Base-by-base conservation (phyloP, 1,140 invertebrate species). In the Papilio aristodemus region DNA sequence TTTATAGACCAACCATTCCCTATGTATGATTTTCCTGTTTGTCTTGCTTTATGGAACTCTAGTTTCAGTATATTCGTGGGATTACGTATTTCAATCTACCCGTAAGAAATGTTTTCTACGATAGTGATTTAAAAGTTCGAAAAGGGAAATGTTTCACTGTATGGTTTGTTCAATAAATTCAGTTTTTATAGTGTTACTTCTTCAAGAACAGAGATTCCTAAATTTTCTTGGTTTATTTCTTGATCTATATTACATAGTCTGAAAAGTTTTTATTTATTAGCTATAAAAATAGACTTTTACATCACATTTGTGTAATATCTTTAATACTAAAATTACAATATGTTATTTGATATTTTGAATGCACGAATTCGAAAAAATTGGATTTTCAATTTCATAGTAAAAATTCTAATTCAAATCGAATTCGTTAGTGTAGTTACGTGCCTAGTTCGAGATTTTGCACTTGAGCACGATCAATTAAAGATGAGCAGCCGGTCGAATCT, bases 1-100 rank as follows among this genome's bases (percentile, higher is more conserved):
- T 66, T 66, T 66, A 66, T 66, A 46, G 63, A 66, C 41, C 63
- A 46, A 66, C 39, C 63, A 46, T 46, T 66, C 25, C 39, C 39
- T 32, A 66, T 66, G 17, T 66, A 66, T 46, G 39, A 46, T 66
- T 66, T 66, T 66, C 63, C 63, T 66, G 63, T 66, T 66, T 46
- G 22, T 66, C 63, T 66, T 66, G 63, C 41, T 66, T 66, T 46
- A 46, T 46, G 17, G 27, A 25, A 3, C 27, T 62, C 13, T 38
- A 66, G 27, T 32, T 50, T 50, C 41, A 25, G 63, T 66, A 66
- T 46, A 66, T 62, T 62, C 36, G 59, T 17, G 36, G 22, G n/a
- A 37, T 37, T 60, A 38, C 36, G 17, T 62, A 62, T 62, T 62
- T 62, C 59, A 62, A 62, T 62, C 17, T 62, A 9, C 6, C 27